phyloP scores from a whole-genome alignment of 2,797 vertebrate genomes.

The Alauda arvensis region DNA sequence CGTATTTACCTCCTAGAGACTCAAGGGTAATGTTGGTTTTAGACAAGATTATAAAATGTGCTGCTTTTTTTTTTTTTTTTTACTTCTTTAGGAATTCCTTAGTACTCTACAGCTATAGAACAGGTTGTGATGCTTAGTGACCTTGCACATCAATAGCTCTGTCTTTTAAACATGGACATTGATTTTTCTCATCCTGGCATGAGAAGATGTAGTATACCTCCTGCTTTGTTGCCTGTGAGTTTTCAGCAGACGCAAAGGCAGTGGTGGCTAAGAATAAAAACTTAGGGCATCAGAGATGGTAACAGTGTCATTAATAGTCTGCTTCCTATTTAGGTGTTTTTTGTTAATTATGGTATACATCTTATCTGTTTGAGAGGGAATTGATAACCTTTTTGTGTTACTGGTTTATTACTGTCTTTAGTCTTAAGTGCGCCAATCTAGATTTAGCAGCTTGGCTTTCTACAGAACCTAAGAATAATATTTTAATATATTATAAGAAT shows the following conservation, averaged over 20 bases:
- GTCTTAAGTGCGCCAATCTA: not conserved
- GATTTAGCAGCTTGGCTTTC: not conserved
- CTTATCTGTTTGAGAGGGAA: not conserved
- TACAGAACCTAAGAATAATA: not conserved
- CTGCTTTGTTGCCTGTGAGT: not conserved
- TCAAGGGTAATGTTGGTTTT: not conserved
- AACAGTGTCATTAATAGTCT: not conserved
- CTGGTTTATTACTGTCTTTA: not conserved
- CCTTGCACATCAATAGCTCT: slow-evolving; percentile 25
- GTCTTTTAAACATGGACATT: slow-evolving; percentile 29
- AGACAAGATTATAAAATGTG: not conserved
- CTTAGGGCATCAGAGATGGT: not conserved
- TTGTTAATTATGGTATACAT: not conserved
- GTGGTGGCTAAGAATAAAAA: not conserved
- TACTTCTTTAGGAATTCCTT: not conserved
- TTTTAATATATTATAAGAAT: no score
- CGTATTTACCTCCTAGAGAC: not conserved
- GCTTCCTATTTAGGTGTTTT: not conserved
- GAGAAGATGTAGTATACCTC: slow-evolving; percentile 4
- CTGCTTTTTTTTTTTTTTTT: no score
- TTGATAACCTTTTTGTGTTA: not conserved
- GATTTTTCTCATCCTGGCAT: slow-evolving; percentile 32
- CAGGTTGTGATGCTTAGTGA: slow-evolving; percentile 1
- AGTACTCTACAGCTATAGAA: not conserved
- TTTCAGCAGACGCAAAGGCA: not conserved